Conservation (phyloP, 2,113 vertebrate genomes). For the Pituophis catenifer region DNA sequence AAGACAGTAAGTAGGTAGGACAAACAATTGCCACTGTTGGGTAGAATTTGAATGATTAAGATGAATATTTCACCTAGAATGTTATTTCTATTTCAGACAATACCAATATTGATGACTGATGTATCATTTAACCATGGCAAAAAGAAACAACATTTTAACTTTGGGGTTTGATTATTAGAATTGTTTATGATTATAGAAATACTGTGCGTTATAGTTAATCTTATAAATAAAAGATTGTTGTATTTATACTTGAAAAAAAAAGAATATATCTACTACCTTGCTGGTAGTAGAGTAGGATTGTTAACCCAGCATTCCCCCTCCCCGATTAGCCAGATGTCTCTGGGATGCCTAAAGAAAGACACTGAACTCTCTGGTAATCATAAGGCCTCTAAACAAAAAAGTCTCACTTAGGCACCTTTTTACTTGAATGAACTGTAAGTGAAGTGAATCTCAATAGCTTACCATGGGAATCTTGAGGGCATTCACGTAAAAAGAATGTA, state of each 20-base stretch:
- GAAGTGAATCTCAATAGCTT: rapidly evolving
- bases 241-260: background rate
- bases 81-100: too few species aligned
- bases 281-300: background rate
- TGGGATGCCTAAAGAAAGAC: background rate
- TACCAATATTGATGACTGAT: too few species aligned
- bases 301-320: background rate
- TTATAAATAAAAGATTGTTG: background rate
- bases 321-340: background rate
- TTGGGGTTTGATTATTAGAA: background rate
- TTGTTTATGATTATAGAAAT: background rate
- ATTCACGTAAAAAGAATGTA: slow-evolving; percentile 92
- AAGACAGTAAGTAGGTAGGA: background rate
- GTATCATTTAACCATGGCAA: too few species aligned
- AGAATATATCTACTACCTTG: background rate
- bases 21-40: background rate
- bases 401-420: background rate
- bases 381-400: background rate
- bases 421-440: background rate
- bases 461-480: slow-evolving; percentile 96
- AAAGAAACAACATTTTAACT: too few species aligned
- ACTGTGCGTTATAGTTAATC: background rate
- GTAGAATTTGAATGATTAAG: background rate
- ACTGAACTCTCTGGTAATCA: background rate
- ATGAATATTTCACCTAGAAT: too few species aligned